Conservation (phyloP, 2,888 invertebrate species). For the Baronia brevicornis region DNA sequence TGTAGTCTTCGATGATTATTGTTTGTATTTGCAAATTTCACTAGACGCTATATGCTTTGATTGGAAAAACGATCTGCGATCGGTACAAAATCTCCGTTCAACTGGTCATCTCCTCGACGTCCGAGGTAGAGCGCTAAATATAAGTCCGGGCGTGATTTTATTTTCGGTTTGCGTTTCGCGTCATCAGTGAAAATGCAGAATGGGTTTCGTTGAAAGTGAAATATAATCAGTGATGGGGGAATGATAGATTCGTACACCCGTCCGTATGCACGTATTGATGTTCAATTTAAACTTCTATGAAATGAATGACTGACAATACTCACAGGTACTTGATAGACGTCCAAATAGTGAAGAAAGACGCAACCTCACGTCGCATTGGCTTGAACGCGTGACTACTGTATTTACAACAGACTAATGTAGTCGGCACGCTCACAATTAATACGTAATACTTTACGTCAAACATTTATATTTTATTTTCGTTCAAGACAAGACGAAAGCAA, state of each 20-base stretch:
- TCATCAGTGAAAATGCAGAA: conserved; percentile 47
- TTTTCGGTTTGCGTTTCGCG: conserved; percentile 69
- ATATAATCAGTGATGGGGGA: conserved; percentile 10
- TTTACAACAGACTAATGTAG: conserved; percentile 20
- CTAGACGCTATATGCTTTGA: conserved; percentile 34
- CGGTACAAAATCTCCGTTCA: conserved; percentile 66
- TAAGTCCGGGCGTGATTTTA: conserved; percentile 71
- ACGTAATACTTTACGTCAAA: conserved; percentile 10
- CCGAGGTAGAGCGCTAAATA: conserved; percentile 70
- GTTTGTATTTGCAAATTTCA: conserved; percentile 38
- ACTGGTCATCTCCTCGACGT: conserved; percentile 60
- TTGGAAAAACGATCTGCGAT: conserved; percentile 54
- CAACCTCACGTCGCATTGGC: conserved; percentile 17
- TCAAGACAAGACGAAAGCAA: conserved; percentile 11
- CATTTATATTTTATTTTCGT: conserved; percentile 9
- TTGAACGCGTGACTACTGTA: conserved; percentile 35
- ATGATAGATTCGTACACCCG: too few species aligned
- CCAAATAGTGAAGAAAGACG: conserved; percentile 28
- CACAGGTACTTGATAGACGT: conserved; percentile 32
- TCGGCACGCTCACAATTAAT: conserved; percentile 5
- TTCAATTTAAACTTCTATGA: too few species aligned
- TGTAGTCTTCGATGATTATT: conserved; percentile 43
- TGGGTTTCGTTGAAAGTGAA: conserved; percentile 25
- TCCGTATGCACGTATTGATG: too few species aligned
- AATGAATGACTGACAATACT: conserved; percentile 23